Evolutionary conservation across 2,113 vertebrate species (phyloP).

Genomic region (Menidia beryllina): DNA sequence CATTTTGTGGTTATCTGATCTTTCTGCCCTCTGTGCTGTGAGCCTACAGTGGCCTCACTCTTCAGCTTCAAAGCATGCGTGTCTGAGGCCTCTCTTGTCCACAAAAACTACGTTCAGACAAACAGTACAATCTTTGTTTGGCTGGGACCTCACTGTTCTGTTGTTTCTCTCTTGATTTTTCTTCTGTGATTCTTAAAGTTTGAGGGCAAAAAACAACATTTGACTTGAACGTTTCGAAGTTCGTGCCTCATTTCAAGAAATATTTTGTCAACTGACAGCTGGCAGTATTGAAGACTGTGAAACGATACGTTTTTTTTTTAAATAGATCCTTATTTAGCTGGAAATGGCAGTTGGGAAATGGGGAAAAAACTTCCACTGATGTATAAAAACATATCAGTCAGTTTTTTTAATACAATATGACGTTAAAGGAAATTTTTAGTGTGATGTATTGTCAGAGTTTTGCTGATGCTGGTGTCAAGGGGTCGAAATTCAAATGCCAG

Average conservation of each 20-base stretch:
- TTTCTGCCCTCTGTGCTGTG: conserved; percentile 21
- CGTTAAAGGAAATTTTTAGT: conserved; percentile 21
- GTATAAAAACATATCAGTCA: conserved; percentile 27
- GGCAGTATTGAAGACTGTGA: background rate
- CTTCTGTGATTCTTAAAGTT: background rate
- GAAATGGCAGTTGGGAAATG: conserved; percentile 7
- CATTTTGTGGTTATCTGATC: conserved; percentile 35
- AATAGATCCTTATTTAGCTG: background rate
- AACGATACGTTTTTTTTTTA: background rate
- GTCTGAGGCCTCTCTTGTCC: conserved; percentile 37
- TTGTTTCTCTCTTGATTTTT: conserved; percentile 28
- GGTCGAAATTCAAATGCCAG: conserved; percentile 60
- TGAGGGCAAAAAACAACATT: background rate
- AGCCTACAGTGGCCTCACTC: conserved; percentile 38
- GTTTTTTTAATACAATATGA: conserved; percentile 19
- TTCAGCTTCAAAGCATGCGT: conserved; percentile 45
- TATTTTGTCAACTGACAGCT: conserved; percentile 13
- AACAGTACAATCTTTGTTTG: conserved; percentile 39
- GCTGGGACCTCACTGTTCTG: conserved; percentile 30
- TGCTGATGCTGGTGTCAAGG: conserved; percentile 64
- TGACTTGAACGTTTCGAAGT: background rate
- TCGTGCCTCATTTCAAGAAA: background rate
- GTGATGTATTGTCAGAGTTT: conserved; percentile 58
- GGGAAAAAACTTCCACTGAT: conserved; percentile 11
- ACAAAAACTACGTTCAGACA: conserved; percentile 32